Evolutionary conservation across 2,113 vertebrate genomes (phyloP).

Genomic region (Trematocara unimaculatum): DNA sequence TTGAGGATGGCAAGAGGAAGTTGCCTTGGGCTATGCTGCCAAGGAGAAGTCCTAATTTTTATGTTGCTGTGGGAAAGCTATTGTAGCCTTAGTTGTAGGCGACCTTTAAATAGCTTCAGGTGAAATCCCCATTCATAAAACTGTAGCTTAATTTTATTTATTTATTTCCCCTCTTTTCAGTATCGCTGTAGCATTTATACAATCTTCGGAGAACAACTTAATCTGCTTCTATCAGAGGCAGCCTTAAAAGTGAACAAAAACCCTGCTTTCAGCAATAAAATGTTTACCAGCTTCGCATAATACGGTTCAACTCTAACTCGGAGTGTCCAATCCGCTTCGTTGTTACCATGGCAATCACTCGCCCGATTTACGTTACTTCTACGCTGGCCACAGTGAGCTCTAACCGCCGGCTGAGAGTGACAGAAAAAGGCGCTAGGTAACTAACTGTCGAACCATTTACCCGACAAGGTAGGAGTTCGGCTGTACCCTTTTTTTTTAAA

Average conservation of each 20-base stretch:
- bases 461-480: slow-evolving; percentile 9
- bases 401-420: background rate
- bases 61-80: background rate
- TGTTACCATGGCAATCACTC: slow-evolving; percentile 69
- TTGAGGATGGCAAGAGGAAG: background rate
- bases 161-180: background rate
- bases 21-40: background rate
- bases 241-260: background rate
- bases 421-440: background rate
- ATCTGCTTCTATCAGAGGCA: background rate
- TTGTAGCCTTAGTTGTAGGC: background rate
- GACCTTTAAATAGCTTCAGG: background rate
- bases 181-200: background rate
- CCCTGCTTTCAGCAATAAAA: background rate
- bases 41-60: background rate
- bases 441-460: background rate
- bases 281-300: background rate
- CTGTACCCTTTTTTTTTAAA: background rate
- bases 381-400: background rate
- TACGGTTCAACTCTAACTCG: background rate
- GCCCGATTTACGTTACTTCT: slow-evolving; percentile 49
- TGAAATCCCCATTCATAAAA: background rate
- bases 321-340: slow-evolving; percentile 36
- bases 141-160: background rate
- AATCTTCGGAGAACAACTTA: background rate